Base-by-base conservation (phyloP, 2,113 vertebrate species). In the Amphiprion percula region DNA sequence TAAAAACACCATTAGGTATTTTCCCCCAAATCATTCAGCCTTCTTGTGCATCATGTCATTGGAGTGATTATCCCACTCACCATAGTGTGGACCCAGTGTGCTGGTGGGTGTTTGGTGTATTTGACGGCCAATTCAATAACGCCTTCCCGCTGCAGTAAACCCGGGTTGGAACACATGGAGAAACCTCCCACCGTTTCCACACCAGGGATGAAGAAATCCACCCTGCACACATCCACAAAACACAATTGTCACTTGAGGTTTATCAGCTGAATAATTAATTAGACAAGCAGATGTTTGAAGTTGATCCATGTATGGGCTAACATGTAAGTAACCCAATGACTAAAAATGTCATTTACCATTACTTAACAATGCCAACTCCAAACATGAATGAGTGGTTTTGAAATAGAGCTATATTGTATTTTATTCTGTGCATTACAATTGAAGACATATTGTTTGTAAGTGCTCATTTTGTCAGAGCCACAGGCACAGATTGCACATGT, bases 81-180 rank as follows among this genome's bases (percentile, higher is more conserved):
- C 94, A 91, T 59, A 5, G 95, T 96, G 92, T 99, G 97, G 87
- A 99, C 24, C 97, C 97, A 99, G 88, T 96, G 93, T 37, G 97
- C 97, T 71, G 98, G 96, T 62, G 97, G 96, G 87, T 99, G 96
- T 72, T 59, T 77, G 12, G 94, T n/a, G 47, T 94, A 88, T 85
- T 99, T 99, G 80, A 99, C 95, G 28, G 98, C 98, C 84, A 99
- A 87, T 83, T 99, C 97, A 44, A 99, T 78, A 17, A 96, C 59
- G 19, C 96, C 93, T 63, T 99, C 96, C 87, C 90, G 91, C 90
- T 95, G 87, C 70, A 98, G 84, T 58, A 97, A 91, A 46, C 94
- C 95, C 0, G 97, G 97, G 77, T 96, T 96, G 69, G 98, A 99
- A 89, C 98, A 99, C 86, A 99, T 96, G 50, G 98, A 99, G 94